Percentiles rank a stretch among this genome's conserved stretches.
These are phyloP conservation scores for Saccostrea glomerata DNA, from an alignment of 1,140 invertebrate species.

Conservation along the genomic window DNA sequence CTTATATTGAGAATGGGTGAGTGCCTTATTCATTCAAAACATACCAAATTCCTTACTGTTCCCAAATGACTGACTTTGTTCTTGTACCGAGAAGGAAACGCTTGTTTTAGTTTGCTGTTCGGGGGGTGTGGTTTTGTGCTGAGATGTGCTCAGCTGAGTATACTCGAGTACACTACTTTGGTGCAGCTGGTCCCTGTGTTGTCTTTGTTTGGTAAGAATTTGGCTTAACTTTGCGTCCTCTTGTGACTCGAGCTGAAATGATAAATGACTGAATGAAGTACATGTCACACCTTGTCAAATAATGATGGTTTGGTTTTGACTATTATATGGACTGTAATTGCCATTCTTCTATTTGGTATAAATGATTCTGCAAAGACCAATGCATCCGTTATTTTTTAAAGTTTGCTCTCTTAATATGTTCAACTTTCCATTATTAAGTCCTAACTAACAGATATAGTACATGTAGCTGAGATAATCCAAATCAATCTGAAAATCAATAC, in stretches of 20 bases:
- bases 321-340: too few species aligned
- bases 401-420: too few species aligned
- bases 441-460: too few species aligned
- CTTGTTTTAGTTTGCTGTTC: not conserved
- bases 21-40: not conserved
- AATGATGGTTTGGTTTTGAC: too few species aligned
- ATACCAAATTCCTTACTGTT: not conserved
- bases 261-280: not conserved
- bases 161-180: slow-evolving; percentile 25
- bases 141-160: not conserved
- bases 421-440: too few species aligned
- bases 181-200: slow-evolving; percentile 85
- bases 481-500: too few species aligned
- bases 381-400: too few species aligned
- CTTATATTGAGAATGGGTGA: too few species aligned
- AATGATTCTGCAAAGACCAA: too few species aligned
- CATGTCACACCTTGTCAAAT: too few species aligned
- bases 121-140: not conserved
- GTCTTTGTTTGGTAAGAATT: slow-evolving; percentile 92
- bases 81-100: not conserved
- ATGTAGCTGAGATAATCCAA: too few species aligned
- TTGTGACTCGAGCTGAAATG: slow-evolving; percentile 86
- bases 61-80: slow-evolving; percentile 1
- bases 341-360: too few species aligned
- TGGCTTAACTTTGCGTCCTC: slow-evolving; percentile 91